Evolutionary conservation across 2,797 vertebrate genomes (phyloP).

Genomic region (Rhabdomys pumilio): DNA sequence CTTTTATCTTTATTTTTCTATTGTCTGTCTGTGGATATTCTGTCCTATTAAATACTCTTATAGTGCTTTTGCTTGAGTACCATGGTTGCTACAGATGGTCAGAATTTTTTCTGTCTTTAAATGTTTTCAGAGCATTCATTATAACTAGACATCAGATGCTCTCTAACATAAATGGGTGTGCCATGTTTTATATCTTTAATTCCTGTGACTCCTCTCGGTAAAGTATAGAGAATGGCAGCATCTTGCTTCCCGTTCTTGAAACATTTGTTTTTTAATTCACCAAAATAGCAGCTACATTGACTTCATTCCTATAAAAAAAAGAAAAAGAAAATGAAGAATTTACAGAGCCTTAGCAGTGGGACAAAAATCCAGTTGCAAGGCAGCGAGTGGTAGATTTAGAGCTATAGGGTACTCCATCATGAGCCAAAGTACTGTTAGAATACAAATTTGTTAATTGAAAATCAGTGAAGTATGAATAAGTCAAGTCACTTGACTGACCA

Average conservation of each 20-base stretch:
- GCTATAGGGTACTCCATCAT: not conserved
- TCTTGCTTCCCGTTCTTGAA: not conserved
- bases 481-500: not conserved
- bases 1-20: not conserved
- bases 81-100: not conserved
- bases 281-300: not conserved
- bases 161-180: rapidly evolving
- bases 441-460: slow-evolving; percentile 24
- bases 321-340: not conserved
- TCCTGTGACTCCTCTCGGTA: not conserved
- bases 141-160: not conserved
- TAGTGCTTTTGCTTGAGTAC: not conserved
- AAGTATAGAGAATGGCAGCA: not conserved
- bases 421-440: not conserved
- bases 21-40: not conserved
- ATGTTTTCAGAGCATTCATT: not conserved
- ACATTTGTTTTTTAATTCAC: not conserved
- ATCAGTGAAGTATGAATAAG: not conserved
- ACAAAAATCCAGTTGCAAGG: not conserved
- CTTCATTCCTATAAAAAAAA: not conserved
- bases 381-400: slow-evolving; percentile 36
- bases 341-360: not conserved
- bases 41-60: not conserved
- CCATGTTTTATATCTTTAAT: not conserved
- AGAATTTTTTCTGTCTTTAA: not conserved